Evolutionary conservation across 37 sponge, comb jelly and placozoan species (phyloP), one percentile per base, ranked within the genome.

Genomic region (Spongilla lacustris): DNA sequence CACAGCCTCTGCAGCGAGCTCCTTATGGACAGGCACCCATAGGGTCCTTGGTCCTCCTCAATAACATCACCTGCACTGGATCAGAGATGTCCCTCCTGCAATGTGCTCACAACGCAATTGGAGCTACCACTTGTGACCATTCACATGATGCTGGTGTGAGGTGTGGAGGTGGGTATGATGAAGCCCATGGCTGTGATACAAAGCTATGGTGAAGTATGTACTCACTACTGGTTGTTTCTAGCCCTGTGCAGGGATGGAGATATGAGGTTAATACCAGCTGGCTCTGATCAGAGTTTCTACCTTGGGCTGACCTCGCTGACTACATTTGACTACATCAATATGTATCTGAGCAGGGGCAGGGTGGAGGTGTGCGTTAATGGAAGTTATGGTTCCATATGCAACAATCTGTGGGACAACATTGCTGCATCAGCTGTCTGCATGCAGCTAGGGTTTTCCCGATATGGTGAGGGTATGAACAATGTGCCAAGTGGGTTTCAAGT

Each of bases 41-140:
- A 1, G 19, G 19, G 1, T 17, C 58, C 12, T 1, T 58, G 58
- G 58, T 37, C 13, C 41, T 84, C 26, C 41, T 84, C 6, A 68
- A n/a, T 36, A 36, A 75, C 27, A 68, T 74, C 14, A 67, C 81
- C 82, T 88, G 88, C 67, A 38, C 28, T 30, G 88, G 88, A 0
- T 35, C 32, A 33, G 88, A 88, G 69, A 0, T 4, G 24, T 21
- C 21, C 5, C 82, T 88, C 19, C 23, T 86, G 49, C 66, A 77
- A 0, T 86, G 82, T 38, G 3, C 73, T 8, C 24, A 36, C 30
- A 29, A 36, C 66, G 6, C 36, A 2, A 37, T 72, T 13, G 83
- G 73, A 28, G 28, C 71, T 8, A 72, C 70, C 49, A 71, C 48
- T 0, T 84, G 84, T 32, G 66, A 48, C 33, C 84, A 84, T 32